Base-by-base conservation (phyloP, 2,113 vertebrate genomes). In the Regulus satrapa region DNA sequence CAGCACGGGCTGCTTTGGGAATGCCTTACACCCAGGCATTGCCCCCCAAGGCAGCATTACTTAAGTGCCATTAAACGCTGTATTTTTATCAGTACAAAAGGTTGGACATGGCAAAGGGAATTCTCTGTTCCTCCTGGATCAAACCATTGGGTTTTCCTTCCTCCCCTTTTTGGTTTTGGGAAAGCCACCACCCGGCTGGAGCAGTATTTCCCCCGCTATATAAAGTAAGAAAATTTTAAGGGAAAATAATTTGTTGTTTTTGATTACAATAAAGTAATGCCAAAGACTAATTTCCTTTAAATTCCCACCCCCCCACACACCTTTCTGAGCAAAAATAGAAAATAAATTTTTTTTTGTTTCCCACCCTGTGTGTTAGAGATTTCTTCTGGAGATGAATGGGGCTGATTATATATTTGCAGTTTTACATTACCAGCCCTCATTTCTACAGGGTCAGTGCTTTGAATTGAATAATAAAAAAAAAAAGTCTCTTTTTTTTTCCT, bases 271-370 rank as follows among this genome's bases (percentile, higher is more conserved):
- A 48, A 74, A 5, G 6, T 54, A 46, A 62, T 23, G 17, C 25
- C 12, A 14, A 77, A 61, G 26, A 25, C 10, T 63, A 76, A 46
- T 23, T 58, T 55, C 23, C 21, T 76, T 72, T n/a, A 19, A 7
- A 7, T 21, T 43, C n/a, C 1, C n/a, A n/a, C n/a, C 2, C 32
- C 19, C 4, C 11, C n/a, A 12, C n/a, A n/a, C n/a, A n/a, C n/a
- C 4, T 66, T 74, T 62, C 43, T 54, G 26, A 76, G 40, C 12
- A 87, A 43, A 78, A 73, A 9, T 2, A 55, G 15, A 85, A 71
- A 34, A 14, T 3, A 1, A 7, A 6, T 8, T 31, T 75, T 61
- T 19, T 43, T 12, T 38, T 68, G 12, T 36, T 86, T 91, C 46
- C 34, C 32, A 66, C 18, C 13, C 29, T 25, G 2, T 8, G 8